Conservation (phyloP, 2,797 vertebrate genomes). For the Podarcis siculus region DNA sequence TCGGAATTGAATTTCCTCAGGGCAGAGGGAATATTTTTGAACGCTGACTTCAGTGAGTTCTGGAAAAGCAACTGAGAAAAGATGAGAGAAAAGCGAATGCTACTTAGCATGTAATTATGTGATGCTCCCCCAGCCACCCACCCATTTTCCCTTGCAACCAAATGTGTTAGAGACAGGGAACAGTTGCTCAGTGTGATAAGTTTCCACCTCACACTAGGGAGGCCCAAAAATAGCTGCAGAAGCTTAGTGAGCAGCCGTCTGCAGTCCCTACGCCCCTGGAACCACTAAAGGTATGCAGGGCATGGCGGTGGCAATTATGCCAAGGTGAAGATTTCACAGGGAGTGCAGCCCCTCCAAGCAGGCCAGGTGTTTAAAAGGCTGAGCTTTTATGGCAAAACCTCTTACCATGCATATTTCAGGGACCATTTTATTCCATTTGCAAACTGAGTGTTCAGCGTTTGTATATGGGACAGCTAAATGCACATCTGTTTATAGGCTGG, state of each 20-base stretch:
- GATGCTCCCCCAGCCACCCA: background rate
- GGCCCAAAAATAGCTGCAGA: conserved; percentile 15
- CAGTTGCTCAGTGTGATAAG: conserved; percentile 4
- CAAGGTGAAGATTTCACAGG: background rate
- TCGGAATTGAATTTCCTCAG: background rate
- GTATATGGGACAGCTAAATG: background rate
- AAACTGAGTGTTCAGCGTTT: background rate
- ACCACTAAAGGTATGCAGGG: background rate
- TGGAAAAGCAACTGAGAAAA: background rate
- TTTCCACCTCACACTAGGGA: background rate
- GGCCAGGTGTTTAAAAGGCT: no score
- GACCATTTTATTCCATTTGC: no score
- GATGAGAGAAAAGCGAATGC: background rate
- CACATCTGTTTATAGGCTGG: background rate
- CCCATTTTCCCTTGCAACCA: background rate
- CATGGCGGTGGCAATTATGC: background rate
- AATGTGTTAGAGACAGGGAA: background rate
- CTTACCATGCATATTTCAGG: background rate
- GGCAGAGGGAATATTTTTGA: background rate
- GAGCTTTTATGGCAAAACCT: background rate
- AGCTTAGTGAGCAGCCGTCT: conserved; percentile 3
- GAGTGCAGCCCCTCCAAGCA: background rate
- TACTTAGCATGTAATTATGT: background rate
- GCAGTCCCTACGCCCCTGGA: background rate
- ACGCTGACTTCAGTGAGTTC: background rate